Conservation (phyloP, 2,113 vertebrate genomes). For the Oenanthe melanoleuca region DNA sequence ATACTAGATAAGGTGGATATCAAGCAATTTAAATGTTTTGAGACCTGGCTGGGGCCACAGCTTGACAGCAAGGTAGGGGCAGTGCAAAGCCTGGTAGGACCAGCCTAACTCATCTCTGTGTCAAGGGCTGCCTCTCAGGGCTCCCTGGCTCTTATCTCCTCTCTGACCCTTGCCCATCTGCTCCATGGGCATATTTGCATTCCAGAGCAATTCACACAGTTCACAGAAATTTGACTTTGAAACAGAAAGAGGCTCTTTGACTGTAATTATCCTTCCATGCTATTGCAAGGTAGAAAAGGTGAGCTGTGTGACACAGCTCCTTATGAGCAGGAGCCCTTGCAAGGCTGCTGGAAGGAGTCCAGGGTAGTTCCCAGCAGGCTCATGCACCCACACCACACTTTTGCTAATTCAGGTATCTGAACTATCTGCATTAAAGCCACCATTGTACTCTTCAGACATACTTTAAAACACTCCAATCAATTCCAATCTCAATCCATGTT, state of each 20-base stretch:
- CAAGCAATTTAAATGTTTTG: not conserved
- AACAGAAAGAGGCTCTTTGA: not conserved
- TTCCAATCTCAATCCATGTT: not conserved
- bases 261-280: not conserved
- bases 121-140: not conserved
- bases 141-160: not conserved
- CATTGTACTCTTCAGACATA: not conserved
- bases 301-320: not conserved
- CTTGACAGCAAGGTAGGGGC: not conserved
- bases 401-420: not conserved
- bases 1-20: not conserved
- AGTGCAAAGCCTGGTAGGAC: not conserved
- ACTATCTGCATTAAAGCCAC: not conserved
- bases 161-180: not conserved
- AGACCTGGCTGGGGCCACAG: not conserved
- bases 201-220: not conserved
- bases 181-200: not conserved
- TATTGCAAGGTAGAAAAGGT: not conserved
- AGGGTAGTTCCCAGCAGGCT: not conserved
- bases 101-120: not conserved
- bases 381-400: not conserved
- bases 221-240: not conserved
- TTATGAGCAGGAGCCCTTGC: not conserved
- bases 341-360: not conserved
- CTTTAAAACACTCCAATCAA: not conserved